phyloP scores from a whole-genome alignment of 2,797 vertebrate species.

The Myripristis murdjan region DNA sequence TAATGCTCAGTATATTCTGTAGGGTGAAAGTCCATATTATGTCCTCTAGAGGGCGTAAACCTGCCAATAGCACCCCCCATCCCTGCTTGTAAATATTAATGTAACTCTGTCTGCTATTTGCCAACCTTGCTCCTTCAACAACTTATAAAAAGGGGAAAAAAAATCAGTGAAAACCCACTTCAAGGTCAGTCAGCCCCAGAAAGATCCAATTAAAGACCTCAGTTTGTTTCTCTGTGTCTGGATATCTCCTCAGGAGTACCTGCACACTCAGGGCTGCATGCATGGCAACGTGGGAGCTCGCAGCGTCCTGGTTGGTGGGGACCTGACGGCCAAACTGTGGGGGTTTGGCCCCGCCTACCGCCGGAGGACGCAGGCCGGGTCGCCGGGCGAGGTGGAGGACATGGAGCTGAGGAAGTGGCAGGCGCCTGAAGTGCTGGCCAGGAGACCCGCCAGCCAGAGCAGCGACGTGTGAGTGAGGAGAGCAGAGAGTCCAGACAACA shows the following conservation, averaged over 20 bases:
- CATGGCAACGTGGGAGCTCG: slow-evolving; percentile 93
- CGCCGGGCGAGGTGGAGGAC: slow-evolving; percentile 27
- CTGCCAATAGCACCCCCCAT: no score
- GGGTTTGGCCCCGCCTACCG: slow-evolving; percentile 87
- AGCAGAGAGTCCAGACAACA: not conserved
- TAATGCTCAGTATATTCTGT: no score
- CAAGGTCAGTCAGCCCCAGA: no score
- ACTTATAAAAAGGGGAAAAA: no score
- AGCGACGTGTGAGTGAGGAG: slow-evolving; percentile 88
- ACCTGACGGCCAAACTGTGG: slow-evolving; percentile 90
- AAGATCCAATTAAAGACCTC: not conserved
- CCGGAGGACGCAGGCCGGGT: slow-evolving; percentile 45
- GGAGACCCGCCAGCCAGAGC: slow-evolving; percentile 74
- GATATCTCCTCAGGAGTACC: slow-evolving; percentile 86
- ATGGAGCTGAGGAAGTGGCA: slow-evolving; percentile 90
- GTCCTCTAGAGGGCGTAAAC: no score
- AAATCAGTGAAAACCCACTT: no score
- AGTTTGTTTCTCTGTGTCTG: not conserved
- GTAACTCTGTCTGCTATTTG: no score
- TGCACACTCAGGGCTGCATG: slow-evolving; percentile 86
- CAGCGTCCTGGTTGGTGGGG: slow-evolving; percentile 89
- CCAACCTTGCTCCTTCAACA: no score
- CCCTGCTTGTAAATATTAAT: no score
- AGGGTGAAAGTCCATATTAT: no score
- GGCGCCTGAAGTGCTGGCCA: slow-evolving; percentile 90